Evolutionary conservation across 2,797 vertebrate genomes (phyloP), one percentile per base, ranked within the genome.

Genomic region (Rhodeus uyekii): DNA sequence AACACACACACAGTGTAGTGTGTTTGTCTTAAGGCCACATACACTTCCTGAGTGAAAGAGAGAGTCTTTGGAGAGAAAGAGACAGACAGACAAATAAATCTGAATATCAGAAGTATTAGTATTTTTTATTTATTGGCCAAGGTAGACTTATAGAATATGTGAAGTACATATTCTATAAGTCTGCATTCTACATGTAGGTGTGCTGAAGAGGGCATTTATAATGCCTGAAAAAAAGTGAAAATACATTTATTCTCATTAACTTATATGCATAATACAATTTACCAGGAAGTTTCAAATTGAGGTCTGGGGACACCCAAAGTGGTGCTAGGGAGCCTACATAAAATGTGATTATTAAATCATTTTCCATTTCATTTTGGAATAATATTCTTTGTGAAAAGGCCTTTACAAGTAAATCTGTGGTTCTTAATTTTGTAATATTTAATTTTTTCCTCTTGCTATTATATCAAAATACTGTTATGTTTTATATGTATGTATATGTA

Each of bases 11-110:
- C 48, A n/a, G n/a, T n/a, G n/a, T n/a, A 63, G 78, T 80, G 60
- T 58, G 22, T 73, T 69, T 72, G 63, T 77, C 22, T 29, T 81
- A 61, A 44, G 24, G 24, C 22, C n/a, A 38, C 48, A 60, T 19
- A 64, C 38, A 48, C n/a, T n/a, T n/a, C n/a, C n/a, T n/a, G n/a
- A 55, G 46, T 61, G 55, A n/a, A 58, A 69, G 67, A 14, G 2
- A n/a, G n/a, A n/a, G n/a, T n/a, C n/a, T n/a, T n/a, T n/a, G n/a
- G 24, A 50, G 36, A 22, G 27, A 24, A 18, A 50, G 61, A 82
- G 32, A 63, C 14, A 24, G 44, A 32, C 29, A 74, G 46, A 64
- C 58, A 76, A 76, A 63, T 48, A 48, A 76, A 76, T 46, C 27
- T n/a, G 16, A 71, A 22, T 10, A 32, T 22, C 19, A 18, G 5